These are phyloP conservation scores for Acleris laterana DNA, from an alignment of 2,888 invertebrate genomes.

Conservation along the genomic window DNA sequence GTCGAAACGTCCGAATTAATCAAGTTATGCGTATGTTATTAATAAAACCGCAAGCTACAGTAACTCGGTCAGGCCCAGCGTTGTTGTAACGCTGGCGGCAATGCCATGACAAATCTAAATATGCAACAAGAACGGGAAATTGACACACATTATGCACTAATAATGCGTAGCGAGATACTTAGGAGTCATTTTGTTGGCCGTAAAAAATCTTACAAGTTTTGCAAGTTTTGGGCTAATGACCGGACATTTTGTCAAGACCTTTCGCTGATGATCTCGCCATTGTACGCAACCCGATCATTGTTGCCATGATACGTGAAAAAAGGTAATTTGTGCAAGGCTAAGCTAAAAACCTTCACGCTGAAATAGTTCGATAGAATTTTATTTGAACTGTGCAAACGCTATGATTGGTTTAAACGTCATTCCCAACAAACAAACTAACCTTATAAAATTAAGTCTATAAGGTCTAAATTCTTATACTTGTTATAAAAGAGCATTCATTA, in stretches of 20 bases:
- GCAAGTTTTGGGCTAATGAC: slow-evolving; percentile 31
- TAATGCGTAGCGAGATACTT: slow-evolving; percentile 36
- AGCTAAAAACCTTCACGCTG: neutral
- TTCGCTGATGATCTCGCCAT: slow-evolving; percentile 11
- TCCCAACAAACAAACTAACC: no score
- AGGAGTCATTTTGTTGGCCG: slow-evolving; percentile 28
- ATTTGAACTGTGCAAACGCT: no score
- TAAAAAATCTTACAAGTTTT: slow-evolving; percentile 30
- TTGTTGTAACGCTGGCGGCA: slow-evolving; percentile 21
- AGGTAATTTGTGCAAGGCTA: slow-evolving; percentile 8
- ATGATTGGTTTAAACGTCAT: no score
- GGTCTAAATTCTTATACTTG: no score
- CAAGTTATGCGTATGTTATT: neutral
- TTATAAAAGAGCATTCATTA: no score
- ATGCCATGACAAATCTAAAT: slow-evolving; percentile 16
- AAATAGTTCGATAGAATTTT: no score
- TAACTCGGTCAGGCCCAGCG: slow-evolving; percentile 3
- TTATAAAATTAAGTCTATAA: no score
- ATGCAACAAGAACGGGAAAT: slow-evolving; percentile 29
- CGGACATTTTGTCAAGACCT: slow-evolving; percentile 19
- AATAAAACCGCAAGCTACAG: slow-evolving; percentile 12
- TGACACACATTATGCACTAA: slow-evolving; percentile 30
- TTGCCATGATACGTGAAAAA: neutral
- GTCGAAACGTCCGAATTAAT: neutral
- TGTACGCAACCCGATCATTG: neutral